phyloP scores from a whole-genome alignment of 1,140 invertebrate genomes.

The Wasmannia auropunctata region DNA sequence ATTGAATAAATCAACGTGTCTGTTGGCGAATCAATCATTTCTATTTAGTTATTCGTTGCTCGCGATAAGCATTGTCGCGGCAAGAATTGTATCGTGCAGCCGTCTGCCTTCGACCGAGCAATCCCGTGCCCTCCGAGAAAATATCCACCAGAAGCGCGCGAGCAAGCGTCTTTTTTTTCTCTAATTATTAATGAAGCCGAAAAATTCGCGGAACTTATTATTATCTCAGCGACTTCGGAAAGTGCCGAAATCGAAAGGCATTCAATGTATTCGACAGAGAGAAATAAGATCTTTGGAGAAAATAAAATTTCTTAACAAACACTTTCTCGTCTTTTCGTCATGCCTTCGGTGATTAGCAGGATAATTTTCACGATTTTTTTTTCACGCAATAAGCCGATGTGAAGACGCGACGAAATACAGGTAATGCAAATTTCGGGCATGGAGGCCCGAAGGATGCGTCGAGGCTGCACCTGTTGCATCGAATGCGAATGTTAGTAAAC shows the following conservation, averaged over 20 bases:
- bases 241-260: background rate
- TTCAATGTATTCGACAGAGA: background rate
- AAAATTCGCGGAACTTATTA: background rate
- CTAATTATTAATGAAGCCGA: conserved; percentile 58
- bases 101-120: conserved; percentile 7
- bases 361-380: background rate
- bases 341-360: background rate
- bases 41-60: conserved; percentile 50
- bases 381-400: background rate
- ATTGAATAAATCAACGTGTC: conserved; percentile 74
- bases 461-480: conserved; percentile 72
- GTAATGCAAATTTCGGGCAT: conserved; percentile 62
- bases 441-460: conserved; percentile 64
- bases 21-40: conserved; percentile 80
- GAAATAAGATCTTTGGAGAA: background rate
- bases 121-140: conserved; percentile 55
- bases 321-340: background rate
- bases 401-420: background rate
- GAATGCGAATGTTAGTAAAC: conserved; percentile 72
- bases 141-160: conserved; percentile 44
- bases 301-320: conserved; percentile 7
- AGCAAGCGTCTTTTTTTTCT: conserved; percentile 40
- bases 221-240: background rate
- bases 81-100: conserved; percentile 26
- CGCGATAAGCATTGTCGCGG: background rate